Percentiles rank a stretch among this genome's conserved stretches.
phyloP scores from a whole-genome alignment of 2,113 vertebrate species.

The Cromileptes altivelis region DNA sequence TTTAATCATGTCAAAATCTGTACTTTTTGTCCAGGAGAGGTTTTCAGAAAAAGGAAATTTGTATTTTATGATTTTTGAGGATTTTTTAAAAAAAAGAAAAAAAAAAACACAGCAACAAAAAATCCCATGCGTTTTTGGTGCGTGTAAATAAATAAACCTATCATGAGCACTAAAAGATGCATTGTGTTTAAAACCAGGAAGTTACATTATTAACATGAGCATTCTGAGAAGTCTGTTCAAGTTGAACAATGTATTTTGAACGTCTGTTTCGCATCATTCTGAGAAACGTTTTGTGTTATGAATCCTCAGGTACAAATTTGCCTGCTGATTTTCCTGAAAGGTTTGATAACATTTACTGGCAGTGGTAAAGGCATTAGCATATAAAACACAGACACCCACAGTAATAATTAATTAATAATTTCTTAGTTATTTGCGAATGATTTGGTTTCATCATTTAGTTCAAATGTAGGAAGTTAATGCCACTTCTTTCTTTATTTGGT shows the following conservation, averaged over 20 bases:
- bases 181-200: not conserved
- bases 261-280: not conserved
- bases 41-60: slow-evolving; percentile 31
- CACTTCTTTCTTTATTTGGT: too few relatives aligned
- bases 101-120: not conserved
- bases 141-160: slow-evolving; percentile 51
- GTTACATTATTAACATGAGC: not conserved
- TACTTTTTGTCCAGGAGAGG: not conserved
- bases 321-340: not conserved
- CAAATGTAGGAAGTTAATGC: too few relatives aligned
- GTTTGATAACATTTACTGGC: not conserved
- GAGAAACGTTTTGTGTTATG: not conserved
- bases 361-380: not conserved
- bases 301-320: not conserved
- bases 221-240: slow-evolving; percentile 14
- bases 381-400: too few relatives aligned
- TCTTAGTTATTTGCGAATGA: too few relatives aligned
- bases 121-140: not conserved
- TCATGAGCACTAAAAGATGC: not conserved
- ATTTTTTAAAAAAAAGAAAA: slow-evolving; percentile 7
- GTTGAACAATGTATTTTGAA: not conserved
- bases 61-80: not conserved
- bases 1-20: slow-evolving; percentile 24
- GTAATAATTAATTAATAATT: too few relatives aligned
- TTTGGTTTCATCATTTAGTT: too few relatives aligned